phyloP scores from a whole-genome alignment of 2,113 vertebrate species.

The Brachyhypopomus occidentalis region DNA sequence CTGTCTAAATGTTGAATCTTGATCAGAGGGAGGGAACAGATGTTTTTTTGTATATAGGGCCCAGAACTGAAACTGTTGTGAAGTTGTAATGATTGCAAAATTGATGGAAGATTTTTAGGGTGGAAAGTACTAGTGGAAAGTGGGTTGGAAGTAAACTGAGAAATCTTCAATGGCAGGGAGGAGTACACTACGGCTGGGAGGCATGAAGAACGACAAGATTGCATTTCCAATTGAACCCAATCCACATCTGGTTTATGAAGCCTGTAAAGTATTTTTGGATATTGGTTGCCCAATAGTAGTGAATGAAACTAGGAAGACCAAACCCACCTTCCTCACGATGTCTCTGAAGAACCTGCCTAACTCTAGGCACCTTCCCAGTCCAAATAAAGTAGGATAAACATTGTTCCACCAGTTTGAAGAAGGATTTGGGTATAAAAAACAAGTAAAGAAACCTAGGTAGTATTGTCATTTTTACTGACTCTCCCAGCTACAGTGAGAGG shows the following conservation, averaged over 20 bases:
- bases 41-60: constrained; percentile 13
- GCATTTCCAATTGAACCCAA: constrained; percentile 6
- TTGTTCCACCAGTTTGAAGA: neutral
- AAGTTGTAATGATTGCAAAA: constrained; percentile 14
- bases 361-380: neutral
- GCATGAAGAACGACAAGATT: neutral
- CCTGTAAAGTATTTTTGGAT: constrained; percentile 18
- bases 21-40: neutral
- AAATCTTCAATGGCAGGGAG: constrained; percentile 1
- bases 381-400: constrained; percentile 2
- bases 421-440: constrained; percentile 18
- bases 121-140: constrained; percentile 31
- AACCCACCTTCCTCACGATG: neutral
- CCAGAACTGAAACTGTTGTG: neutral
- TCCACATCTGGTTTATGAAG: constrained; percentile 1
- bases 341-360: constrained; percentile 21
- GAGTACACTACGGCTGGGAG: constrained; percentile 26
- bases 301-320: constrained; percentile 8
- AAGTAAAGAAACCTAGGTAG: constrained; percentile 9
- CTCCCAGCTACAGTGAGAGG: neutral
- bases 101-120: too few species aligned
- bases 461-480: constrained; percentile 7
- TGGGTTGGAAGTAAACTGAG: neutral
- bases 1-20: constrained; percentile 7
- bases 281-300: constrained; percentile 13